Base-by-base conservation (phyloP, 1,140 invertebrate genomes). In the Lethrus apterus region DNA sequence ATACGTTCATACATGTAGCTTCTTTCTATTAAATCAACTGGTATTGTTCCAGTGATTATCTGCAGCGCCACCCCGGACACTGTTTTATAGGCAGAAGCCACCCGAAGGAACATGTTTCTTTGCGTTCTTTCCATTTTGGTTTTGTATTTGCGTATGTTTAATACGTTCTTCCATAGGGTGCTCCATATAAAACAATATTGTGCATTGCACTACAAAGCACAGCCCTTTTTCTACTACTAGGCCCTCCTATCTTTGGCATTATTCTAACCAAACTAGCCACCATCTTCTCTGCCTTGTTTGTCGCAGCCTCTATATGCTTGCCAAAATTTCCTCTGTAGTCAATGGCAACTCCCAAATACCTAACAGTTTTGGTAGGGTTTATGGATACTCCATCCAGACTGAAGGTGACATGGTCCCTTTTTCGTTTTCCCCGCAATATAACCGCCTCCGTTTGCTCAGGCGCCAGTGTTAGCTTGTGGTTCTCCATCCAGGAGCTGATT, bases 21-120 rank as follows among this genome's bases (percentile, higher is more conserved):
- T 17, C 26, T 34, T 26, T 52, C 50, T 21, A 44, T 9, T 10
- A 52, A 23, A 11, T 52, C 38, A 1, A 52, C 36, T 1, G 50
- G 50, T 9, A 32, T 10, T 17, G 36, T 40, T n/a, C 45, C 44
- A 3, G 35, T 24, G 7, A 52, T 35, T 2, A 52, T 45, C n/a
- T 44, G 32, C 2, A 32, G 15, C 1, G 45, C 45, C 13, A 30
- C 30, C 11, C 19, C 41, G 1, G 45, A 52, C 13, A 52, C 41
- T 3, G 50, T 52, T 13, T 45, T 42, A 24, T 42, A 51, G 14
- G 36, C 49, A 5, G 30, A 42, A 4, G 13, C 4, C 2, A 47
- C 38, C 15, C 44, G 33, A 9, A 51, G 14, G 11, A 31, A 9
- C 21, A 26, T 15, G 2, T 20, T 42, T 32, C 49, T 51, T 13